phyloP scores from a whole-genome alignment of 2,797 vertebrate species.

The Chromis chromis region DNA sequence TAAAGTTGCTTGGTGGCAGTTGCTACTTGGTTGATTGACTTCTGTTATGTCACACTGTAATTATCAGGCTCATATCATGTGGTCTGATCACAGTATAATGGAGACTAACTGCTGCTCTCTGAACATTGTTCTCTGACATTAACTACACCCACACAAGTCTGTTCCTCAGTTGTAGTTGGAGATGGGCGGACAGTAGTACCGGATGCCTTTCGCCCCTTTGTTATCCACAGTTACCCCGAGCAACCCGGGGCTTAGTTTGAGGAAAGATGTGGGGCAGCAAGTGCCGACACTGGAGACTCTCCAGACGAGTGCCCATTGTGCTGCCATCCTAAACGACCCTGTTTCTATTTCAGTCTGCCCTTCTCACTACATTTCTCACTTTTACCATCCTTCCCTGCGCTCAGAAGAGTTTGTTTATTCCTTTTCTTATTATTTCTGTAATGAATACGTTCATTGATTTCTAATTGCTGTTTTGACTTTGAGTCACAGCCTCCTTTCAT shows the following conservation, averaged over 20 bases:
- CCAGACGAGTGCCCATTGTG: constrained; percentile 64
- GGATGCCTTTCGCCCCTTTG: constrained; percentile 10
- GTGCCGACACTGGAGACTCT: constrained; percentile 46
- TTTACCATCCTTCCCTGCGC: constrained; percentile 8
- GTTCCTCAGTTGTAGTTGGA: background rate
- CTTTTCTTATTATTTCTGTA: constrained; percentile 24
- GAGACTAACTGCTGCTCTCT: too few relatives aligned
- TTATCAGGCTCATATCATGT: background rate
- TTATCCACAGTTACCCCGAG: constrained; percentile 8
- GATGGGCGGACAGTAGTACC: background rate
- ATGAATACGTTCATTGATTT: constrained; percentile 52
- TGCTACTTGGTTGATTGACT: too few relatives aligned
- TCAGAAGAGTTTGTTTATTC: constrained; percentile 21
- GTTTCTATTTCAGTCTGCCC: constrained; percentile 70
- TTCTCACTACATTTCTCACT: constrained; percentile 33
- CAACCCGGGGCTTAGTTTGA: constrained; percentile 37
- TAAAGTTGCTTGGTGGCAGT: too few relatives aligned
- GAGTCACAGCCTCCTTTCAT: constrained; percentile 3
- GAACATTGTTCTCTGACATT: constrained; percentile 15
- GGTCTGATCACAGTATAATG: background rate
- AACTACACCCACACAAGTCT: constrained; percentile 13
- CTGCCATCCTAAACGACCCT: constrained; percentile 55
- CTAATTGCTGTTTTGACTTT: constrained; percentile 36
- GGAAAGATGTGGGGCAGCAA: constrained; percentile 44
- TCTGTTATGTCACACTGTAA: too few relatives aligned